Conservation (phyloP, 2,888 invertebrate species). For the Smittia sp. region DNA sequence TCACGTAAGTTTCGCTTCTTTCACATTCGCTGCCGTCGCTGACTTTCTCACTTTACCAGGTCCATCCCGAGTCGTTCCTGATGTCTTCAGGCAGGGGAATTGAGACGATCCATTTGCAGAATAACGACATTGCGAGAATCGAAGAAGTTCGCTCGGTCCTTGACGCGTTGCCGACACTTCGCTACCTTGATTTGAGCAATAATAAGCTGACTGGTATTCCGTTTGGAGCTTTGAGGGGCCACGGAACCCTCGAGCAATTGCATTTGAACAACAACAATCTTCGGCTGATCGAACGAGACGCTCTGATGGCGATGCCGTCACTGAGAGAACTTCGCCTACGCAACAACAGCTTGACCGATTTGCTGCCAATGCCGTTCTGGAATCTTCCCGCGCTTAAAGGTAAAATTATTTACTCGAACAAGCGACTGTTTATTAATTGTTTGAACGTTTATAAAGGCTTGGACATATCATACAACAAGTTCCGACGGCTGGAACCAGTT, state of each 20-base stretch:
- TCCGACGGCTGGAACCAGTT: constrained; percentile 67
- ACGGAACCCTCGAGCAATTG: constrained; percentile 74
- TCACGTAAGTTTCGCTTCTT: constrained; percentile 51
- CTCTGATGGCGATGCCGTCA: constrained; percentile 80
- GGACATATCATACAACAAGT: constrained; percentile 74
- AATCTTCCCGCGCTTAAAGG: constrained; percentile 78
- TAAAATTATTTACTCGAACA: constrained; percentile 5
- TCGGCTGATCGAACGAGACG: constrained; percentile 70
- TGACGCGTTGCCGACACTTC: constrained; percentile 72
- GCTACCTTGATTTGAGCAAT: constrained; percentile 74
- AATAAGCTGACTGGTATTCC: constrained; percentile 76
- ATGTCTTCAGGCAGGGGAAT: constrained; percentile 71
- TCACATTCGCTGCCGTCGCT: not conserved
- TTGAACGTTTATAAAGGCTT: constrained; percentile 53
- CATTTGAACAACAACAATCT: constrained; percentile 78
- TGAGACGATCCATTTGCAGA: constrained; percentile 73
- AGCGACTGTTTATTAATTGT: not conserved
- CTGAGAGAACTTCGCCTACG: constrained; percentile 75
- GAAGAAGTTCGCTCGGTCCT: constrained; percentile 71
- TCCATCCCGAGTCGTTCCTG: constrained; percentile 79
- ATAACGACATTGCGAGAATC: constrained; percentile 73
- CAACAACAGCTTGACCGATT: constrained; percentile 77
- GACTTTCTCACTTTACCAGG: constrained; percentile 17
- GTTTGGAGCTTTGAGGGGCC: constrained; percentile 74
- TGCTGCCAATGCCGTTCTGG: constrained; percentile 75